Evolutionary conservation across 92 coral and sea anemone genomes (phyloP).

Genomic region (Plumapathes pennacea): DNA sequence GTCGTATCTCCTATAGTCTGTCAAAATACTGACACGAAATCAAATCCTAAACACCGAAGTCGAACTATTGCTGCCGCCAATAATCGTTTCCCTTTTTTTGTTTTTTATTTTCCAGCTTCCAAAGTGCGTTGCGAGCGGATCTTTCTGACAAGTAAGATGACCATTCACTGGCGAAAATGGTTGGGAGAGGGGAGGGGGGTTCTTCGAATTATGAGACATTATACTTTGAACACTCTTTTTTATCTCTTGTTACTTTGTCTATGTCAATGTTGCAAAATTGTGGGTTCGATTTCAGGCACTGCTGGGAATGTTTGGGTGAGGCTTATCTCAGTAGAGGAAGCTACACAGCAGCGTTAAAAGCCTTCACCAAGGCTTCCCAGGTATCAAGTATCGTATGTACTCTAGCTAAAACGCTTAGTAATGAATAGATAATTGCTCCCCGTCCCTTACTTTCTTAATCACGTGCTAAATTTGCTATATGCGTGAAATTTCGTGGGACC

Average conservation of each 20-base stretch:
- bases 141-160: constrained; percentile 71
- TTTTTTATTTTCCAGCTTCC: constrained; percentile 59
- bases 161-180: not conserved
- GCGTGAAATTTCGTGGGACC: too few relatives aligned
- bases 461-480: too few relatives aligned
- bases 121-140: constrained; percentile 88
- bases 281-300: constrained; percentile 46
- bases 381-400: constrained; percentile 16
- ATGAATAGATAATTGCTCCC: too few relatives aligned
- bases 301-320: constrained; percentile 98
- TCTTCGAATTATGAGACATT: too few relatives aligned
- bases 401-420: too few relatives aligned
- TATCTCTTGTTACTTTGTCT: not conserved
- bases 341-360: constrained; percentile 86
- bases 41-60: too few relatives aligned
- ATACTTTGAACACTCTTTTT: not conserved
- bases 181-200: too few relatives aligned
- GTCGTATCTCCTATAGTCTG: too few relatives aligned
- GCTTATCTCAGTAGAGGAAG: constrained; percentile 98
- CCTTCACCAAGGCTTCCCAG: constrained; percentile 86
- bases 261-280: not conserved
- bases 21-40: too few relatives aligned
- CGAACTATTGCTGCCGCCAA: too few relatives aligned
- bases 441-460: not conserved
- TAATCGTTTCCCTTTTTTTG: not conserved